Evolutionary conservation across 1,140 invertebrate species (phyloP), one percentile per base, ranked within the genome.

Genomic region (Druon quercuslanigerum): DNA sequence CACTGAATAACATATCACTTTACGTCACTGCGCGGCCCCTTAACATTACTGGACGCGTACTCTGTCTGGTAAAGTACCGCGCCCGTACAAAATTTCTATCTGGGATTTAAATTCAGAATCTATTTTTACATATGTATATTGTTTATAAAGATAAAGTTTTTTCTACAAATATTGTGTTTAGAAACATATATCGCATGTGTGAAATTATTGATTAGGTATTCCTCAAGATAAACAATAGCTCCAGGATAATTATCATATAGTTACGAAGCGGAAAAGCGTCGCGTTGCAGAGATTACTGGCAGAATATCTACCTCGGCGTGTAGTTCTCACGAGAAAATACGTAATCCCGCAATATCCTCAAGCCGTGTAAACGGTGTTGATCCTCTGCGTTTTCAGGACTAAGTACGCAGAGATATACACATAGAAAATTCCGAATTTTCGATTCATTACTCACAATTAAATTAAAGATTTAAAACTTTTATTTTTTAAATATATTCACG

Each of bases 161-260:
- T 46, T 11, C 40, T 8, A 46, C 40, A 11, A 46, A 1, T 46
- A 7, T 8, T 46, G 40, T 9, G 40, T 9, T 46, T 11, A 46
- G 40, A 46, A 46, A 11, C 25, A 11, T 46, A 46, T 40, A 8
- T 14, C 60, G 9, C 33, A n/a, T 46, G 40, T 66, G 25, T 9
- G 33, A 40, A n/a, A n/a, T 66, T 66, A 66, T 66, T 33, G 13
- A 66, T 66, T 66, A 13, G 57, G 33, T 40, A 7, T 66, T 66
- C n/a, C 60, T 66, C n/a, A 16, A 66, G 33, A 66, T 33, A 66
- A 66, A 66, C 60, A 66, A 66, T 66, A 60, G 13, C 20, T 60
- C 54, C 1, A 40, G 60, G 25, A 66, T 40, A 66, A 16, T 66
- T 33, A 66, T 66, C 60, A 66, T 66, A 66, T 66, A 66, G 33